Percentiles rank a stretch among this genome's conserved stretches.
These are phyloP conservation scores for Rattus rattus DNA, from an alignment of 2,113 vertebrate species.

Conservation along the genomic window DNA sequence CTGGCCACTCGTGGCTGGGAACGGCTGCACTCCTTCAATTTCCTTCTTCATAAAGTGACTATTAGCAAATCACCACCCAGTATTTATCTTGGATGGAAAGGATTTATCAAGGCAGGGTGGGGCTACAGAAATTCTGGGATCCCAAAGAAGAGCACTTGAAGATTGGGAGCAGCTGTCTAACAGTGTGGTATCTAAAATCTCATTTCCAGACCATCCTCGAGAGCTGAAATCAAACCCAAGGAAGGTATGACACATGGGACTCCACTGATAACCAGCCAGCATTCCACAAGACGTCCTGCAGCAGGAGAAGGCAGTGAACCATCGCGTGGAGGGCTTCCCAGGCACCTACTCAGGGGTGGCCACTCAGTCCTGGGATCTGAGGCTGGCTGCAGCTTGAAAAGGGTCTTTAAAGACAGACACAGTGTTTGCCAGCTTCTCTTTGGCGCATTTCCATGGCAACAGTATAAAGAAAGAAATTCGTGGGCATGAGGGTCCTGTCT, in stretches of 20 bases:
- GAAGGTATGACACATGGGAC: neutral
- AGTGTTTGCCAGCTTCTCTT: neutral
- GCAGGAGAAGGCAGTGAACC: neutral
- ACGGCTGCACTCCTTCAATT: neutral
- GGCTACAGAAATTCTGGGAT: neutral
- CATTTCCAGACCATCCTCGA: neutral
- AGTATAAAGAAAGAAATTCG: neutral
- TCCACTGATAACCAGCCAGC: neutral
- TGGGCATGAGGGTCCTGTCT: neutral
- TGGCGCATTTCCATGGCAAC: neutral
- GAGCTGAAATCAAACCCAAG: constrained; percentile 28
- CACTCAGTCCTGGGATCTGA: neutral
- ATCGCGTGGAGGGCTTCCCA: neutral
- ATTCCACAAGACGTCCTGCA: neutral
- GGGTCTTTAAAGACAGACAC: neutral
- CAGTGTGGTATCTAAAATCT: neutral
- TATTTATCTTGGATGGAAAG: constrained; percentile 21
- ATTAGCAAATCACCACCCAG: constrained; percentile 30
- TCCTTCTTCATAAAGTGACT: constrained; percentile 37
- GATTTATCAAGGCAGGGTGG: neutral
- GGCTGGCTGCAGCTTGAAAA: neutral
- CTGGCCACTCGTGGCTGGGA: neutral
- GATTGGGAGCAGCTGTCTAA: neutral
- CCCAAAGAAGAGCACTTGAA: constrained; percentile 12
- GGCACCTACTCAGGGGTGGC: neutral